Conservation (phyloP, 2,888 invertebrate species). For the Minunthozetes semirufus region DNA sequence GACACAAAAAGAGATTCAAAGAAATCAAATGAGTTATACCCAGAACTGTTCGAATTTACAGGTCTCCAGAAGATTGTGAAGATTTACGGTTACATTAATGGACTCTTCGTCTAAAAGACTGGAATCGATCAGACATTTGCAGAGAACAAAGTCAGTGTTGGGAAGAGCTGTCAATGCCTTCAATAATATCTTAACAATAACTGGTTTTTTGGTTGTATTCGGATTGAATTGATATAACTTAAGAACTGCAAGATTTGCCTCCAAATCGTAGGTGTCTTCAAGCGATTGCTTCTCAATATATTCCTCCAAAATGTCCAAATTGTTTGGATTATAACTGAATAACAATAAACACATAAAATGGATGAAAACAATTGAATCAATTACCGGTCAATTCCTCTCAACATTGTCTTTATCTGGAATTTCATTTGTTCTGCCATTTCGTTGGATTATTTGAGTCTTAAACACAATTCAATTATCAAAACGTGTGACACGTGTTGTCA, state of each 20-base stretch:
- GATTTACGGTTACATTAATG: conserved; percentile 76
- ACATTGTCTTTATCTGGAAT: neutral
- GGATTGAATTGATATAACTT: conserved; percentile 95
- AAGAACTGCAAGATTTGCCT: conserved; percentile 90
- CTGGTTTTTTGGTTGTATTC: conserved; percentile 68
- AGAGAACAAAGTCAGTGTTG: conserved; percentile 93
- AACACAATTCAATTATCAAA: neutral
- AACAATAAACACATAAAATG: neutral
- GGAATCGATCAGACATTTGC: conserved; percentile 88
- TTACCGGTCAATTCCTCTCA: conserved; percentile 23
- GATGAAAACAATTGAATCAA: neutral
- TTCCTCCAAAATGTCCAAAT: conserved; percentile 76
- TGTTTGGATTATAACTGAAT: conserved; percentile 83
- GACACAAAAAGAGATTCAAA: neutral
- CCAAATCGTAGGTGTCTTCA: conserved; percentile 90
- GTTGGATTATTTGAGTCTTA: neutral
- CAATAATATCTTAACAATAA: conserved; percentile 80
- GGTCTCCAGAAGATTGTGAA: conserved; percentile 84
- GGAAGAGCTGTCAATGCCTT: conserved; percentile 96
- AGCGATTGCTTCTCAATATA: conserved; percentile 88
- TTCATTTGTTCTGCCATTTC: conserved; percentile 24
- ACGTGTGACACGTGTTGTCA: neutral
- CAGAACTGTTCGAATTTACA: conserved; percentile 89
- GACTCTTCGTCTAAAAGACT: conserved; percentile 65
- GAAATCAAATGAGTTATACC: conserved; percentile 49